These are phyloP conservation scores for Pecten maximus DNA, from an alignment of 2,888 invertebrate species.

Conservation along the genomic window DNA sequence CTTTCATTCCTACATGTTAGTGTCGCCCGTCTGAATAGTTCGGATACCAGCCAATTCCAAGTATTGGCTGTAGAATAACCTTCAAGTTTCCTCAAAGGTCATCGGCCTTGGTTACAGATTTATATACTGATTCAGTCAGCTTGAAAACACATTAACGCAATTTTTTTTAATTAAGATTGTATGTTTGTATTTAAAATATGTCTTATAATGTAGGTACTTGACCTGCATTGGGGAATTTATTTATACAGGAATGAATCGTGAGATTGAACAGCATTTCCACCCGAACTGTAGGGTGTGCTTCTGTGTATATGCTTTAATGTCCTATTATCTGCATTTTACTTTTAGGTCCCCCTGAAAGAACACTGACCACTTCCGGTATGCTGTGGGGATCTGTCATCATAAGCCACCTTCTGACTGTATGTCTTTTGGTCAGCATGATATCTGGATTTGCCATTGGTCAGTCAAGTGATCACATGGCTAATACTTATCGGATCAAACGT, in stretches of 20 bases:
- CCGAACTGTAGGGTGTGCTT: neutral
- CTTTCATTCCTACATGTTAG: neutral
- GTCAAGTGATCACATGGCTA: neutral
- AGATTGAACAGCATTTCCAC: neutral
- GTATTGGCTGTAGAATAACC: neutral
- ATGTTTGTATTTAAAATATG: neutral
- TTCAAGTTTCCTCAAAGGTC: neutral
- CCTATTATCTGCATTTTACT: neutral
- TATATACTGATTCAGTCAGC: neutral
- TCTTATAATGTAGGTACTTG: neutral
- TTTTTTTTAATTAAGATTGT: neutral
- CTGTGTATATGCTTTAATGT: neutral
- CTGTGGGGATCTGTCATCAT: neutral
- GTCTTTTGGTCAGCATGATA: neutral
- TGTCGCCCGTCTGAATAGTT: neutral
- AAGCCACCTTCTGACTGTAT: neutral
- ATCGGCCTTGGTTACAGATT: neutral
- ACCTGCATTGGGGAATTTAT: neutral
- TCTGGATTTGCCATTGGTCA: neutral
- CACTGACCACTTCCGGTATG: neutral
- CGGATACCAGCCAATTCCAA: neutral
- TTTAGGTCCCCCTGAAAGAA: neutral
- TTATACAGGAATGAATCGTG: neutral
- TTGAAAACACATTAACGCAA: neutral
- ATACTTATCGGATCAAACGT: neutral